Evolutionary conservation across 2,797 vertebrate genomes (phyloP).

Genomic region (Darevskia nairensis): DNA sequence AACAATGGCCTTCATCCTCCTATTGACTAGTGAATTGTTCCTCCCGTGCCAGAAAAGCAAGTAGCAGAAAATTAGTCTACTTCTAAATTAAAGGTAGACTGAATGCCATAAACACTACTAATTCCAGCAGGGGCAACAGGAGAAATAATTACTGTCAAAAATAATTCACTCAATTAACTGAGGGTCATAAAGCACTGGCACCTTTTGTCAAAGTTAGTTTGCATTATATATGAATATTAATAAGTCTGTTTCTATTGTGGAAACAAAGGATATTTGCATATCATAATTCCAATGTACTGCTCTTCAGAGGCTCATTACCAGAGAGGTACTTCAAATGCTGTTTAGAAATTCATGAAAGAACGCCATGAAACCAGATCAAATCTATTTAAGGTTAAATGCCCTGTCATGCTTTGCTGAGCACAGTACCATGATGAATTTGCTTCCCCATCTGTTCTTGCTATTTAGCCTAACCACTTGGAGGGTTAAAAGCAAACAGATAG

Average conservation of each 20-base stretch:
- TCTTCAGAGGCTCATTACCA: constrained; percentile 24
- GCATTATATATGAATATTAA: constrained; percentile 38
- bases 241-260: constrained; percentile 28
- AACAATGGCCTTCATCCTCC: background rate
- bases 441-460: constrained; percentile 12
- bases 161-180: constrained; percentile 25
- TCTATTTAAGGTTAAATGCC: constrained; percentile 50
- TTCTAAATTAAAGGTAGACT: constrained; percentile 14
- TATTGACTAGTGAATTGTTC: background rate
- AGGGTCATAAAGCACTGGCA: constrained; percentile 30
- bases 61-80: no score
- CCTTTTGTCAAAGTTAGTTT: constrained; percentile 29
- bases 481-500: constrained; percentile 46
- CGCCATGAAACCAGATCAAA: constrained; percentile 45
- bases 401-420: background rate
- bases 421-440: constrained; percentile 46
- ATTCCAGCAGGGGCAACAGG: constrained; percentile 23
- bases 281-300: constrained; percentile 24
- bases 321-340: constrained; percentile 38
- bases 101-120: constrained; percentile 36
- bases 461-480: constrained; percentile 33
- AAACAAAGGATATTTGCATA: constrained; percentile 40
- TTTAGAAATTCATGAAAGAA: constrained; percentile 48
- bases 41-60: background rate
- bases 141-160: constrained; percentile 45